phyloP scores from a whole-genome alignment of 2,888 invertebrate genomes.

The Ormyrus labotus region DNA sequence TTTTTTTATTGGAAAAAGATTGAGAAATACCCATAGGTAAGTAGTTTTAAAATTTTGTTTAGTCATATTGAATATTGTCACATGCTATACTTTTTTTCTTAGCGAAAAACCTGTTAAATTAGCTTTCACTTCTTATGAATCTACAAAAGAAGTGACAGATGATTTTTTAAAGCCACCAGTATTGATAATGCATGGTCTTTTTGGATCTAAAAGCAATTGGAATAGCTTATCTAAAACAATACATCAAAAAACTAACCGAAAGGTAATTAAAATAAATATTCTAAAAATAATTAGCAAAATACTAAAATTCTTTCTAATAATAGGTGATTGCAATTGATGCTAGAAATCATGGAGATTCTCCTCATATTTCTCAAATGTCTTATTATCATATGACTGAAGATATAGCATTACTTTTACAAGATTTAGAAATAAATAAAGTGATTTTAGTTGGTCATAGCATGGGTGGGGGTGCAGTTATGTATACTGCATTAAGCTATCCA shows the following conservation, averaged over 20 bases:
- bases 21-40: slow-evolving; percentile 1
- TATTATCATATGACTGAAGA: slow-evolving; percentile 88
- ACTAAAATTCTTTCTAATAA: slow-evolving; percentile 16
- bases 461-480: slow-evolving; percentile 96
- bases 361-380: slow-evolving; percentile 84
- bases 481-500: slow-evolving; percentile 85
- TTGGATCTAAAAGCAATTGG: slow-evolving; percentile 94
- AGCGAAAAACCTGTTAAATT: slow-evolving; percentile 78
- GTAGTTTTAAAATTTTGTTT: slow-evolving; percentile 1
- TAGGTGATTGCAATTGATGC: slow-evolving; percentile 89
- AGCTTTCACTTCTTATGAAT: slow-evolving; percentile 83
- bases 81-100: too few species aligned
- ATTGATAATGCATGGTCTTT: slow-evolving; percentile 90
- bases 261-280: slow-evolving; percentile 75
- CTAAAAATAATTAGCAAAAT: slow-evolving; percentile 12
- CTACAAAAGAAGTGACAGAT: slow-evolving; percentile 74
- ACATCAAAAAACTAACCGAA: slow-evolving; percentile 80
- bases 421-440: slow-evolving; percentile 81
- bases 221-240: slow-evolving; percentile 86
- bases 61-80: too few species aligned
- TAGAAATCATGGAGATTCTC: slow-evolving; percentile 96
- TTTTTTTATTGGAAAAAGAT: too few species aligned
- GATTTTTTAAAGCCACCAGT: slow-evolving; percentile 78
- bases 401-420: slow-evolving; percentile 81
- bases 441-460: slow-evolving; percentile 93